A percentile compares a stretch with the other conserved stretches of the same genome.
Conservation (phyloP, 64 coral and sea anemone species). For the Cladopsammia gracilis region DNA sequence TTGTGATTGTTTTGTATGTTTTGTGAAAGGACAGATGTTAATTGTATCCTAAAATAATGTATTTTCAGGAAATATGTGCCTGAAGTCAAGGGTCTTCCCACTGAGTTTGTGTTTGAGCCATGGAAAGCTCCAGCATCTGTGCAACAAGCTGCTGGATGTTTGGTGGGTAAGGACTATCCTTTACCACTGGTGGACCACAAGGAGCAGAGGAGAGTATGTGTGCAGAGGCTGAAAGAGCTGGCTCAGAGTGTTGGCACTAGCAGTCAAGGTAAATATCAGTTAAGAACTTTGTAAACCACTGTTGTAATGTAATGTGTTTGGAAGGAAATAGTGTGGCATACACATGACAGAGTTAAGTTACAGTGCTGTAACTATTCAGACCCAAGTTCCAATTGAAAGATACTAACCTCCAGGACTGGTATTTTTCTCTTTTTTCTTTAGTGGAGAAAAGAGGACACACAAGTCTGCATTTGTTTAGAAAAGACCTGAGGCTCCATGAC, state of each 20-base stretch:
- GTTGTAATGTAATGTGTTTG: too few species aligned
- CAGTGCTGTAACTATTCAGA: too few species aligned
- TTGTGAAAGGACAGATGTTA: neutral
- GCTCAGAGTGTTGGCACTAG: neutral
- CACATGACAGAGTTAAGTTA: too few species aligned
- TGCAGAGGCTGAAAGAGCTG: constrained; percentile 41
- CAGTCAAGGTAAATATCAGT: neutral
- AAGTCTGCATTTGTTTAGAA: constrained; percentile 82
- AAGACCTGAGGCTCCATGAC: constrained; percentile 84
- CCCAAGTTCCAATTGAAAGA: neutral
- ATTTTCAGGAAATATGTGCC: constrained; percentile 79
- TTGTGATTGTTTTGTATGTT: neutral
- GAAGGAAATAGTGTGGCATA: too few species aligned
- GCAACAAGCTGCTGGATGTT: constrained; percentile 64
- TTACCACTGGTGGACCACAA: constrained; percentile 45
- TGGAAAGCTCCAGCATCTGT: constrained; percentile 70
- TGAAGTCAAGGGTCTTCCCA: constrained; percentile 66
- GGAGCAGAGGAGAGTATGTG: constrained; percentile 51
- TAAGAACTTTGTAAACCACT: too few species aligned
- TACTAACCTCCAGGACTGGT: neutral
- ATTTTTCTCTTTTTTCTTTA: neutral
- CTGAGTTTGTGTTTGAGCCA: constrained; percentile 76
- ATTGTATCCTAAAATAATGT: neutral
- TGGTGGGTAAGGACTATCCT: constrained; percentile 77
- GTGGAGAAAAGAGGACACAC: constrained; percentile 1